Base-by-base conservation (phyloP, 2,113 vertebrate genomes). In the Lepidothrix coronata region DNA sequence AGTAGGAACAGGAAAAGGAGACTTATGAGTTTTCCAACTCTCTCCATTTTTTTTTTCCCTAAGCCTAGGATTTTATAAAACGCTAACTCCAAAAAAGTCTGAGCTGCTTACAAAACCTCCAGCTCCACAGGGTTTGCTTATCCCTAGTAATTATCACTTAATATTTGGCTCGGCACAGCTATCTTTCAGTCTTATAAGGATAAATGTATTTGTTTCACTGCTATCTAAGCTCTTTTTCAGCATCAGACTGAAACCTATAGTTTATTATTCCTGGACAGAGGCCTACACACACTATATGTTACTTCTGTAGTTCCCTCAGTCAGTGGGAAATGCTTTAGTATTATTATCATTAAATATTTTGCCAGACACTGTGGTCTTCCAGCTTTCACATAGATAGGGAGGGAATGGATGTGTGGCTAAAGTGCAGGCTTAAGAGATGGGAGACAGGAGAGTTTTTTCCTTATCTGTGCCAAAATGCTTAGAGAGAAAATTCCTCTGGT, bases 81-180 rank as follows among this genome's bases (percentile, higher is more conserved):
- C 55, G 74, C 52, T 81, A 81, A 54, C 76, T 93, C 86, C 70
- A 95, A 92, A 95, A 95, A 95, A 94, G 55, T 43, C 39, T 83
- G 82, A 88, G 59, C 82, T 96, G 91, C 95, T 93, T 97, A 96
- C 74, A 93, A 92, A 96, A 96, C 89, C 88, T 67, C 96, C 83
- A 93, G 66, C 93, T 95, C 95, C 91, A 80, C 76, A 93, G 78
- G 88, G 85, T 94, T 97, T 97, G 67, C 88, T 96, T 97, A 97
- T 89, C 88, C 95, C 46, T 92, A 83, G 79, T 96, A 97, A 97
- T 97, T 97, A 97, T 97, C 96, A 97, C 95, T 95, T 97, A 96
- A 94, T 97, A 96, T 97, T 97, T 97, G 95, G 96, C 94, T 75
- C 51, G 1, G 89, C 92, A 94, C 67, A 81, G 76, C 88, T 92